Evolutionary conservation across 2,113 vertebrate genomes (phyloP).

Genomic region (Toxotes chatareus): DNA sequence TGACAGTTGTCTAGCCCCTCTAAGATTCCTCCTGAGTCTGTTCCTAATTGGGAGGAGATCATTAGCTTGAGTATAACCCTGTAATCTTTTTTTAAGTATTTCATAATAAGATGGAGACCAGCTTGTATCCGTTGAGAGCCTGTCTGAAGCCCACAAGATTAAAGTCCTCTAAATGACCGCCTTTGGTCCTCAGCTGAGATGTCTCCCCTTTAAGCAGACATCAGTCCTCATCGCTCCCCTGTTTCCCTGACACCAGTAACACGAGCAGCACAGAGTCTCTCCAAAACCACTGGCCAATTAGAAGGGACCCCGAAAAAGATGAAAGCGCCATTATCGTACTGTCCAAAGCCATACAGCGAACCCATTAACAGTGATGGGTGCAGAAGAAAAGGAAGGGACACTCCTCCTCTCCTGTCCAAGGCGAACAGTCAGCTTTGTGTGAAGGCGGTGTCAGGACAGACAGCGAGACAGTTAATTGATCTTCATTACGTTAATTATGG

Average conservation of each 20-base stretch:
- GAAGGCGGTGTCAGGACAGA: conserved; percentile 53
- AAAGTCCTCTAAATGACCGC: conserved; percentile 77
- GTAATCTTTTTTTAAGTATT: conserved; percentile 75
- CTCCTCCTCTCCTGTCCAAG: conserved; percentile 16
- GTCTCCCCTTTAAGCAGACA: conserved; percentile 65
- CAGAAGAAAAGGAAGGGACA: background rate
- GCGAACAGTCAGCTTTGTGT: conserved; percentile 37
- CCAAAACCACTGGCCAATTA: conserved; percentile 69
- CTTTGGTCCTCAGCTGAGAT: conserved; percentile 56
- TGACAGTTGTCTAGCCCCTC: conserved; percentile 35
- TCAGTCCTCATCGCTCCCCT: conserved; percentile 40
- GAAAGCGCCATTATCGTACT: conserved; percentile 65
- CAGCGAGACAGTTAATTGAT: conserved; percentile 78
- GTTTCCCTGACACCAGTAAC: conserved; percentile 54
- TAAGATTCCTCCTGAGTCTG: conserved; percentile 53
- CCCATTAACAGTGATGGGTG: conserved; percentile 62
- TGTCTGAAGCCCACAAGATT: conserved; percentile 62
- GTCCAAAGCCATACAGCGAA: conserved; percentile 53
- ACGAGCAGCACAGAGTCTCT: background rate
- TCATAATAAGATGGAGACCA: conserved; percentile 72
- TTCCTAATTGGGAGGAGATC: conserved; percentile 75
- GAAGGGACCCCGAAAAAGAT: conserved; percentile 63
- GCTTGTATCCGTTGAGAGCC: conserved; percentile 60
- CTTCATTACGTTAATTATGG: conserved; percentile 84
- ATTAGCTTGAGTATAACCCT: conserved; percentile 60